Evolutionary conservation across 2,888 invertebrate species (phyloP).

Genomic region (Laothoe populi): DNA sequence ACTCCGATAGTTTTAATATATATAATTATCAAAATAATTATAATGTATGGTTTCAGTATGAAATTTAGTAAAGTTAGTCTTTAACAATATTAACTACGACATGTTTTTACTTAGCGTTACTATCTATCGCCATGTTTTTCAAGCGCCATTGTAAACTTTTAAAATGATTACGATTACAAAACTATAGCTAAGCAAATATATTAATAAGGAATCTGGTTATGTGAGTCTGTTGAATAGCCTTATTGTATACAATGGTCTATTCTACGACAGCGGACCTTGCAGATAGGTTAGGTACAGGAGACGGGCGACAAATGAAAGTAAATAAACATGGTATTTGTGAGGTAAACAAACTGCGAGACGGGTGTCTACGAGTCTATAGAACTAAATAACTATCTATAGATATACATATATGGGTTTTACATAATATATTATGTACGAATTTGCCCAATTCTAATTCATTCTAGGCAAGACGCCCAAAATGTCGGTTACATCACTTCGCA

Average conservation of each 20-base stretch:
- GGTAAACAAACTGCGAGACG: conserved; percentile 75
- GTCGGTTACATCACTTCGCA: conserved; percentile 2
- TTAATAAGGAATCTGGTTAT: conserved; percentile 11
- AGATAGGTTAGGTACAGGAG: conserved; percentile 54
- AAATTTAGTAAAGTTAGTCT: no score
- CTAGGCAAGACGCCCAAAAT: conserved; percentile 45
- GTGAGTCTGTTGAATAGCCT: conserved; percentile 17
- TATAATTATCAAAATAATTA: no score
- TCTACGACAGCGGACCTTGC: conserved; percentile 38
- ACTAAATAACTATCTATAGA: conserved; percentile 9
- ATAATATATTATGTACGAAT: conserved; percentile 38
- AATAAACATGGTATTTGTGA: conserved; percentile 75
- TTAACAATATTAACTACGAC: no score
- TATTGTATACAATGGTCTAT: conserved; percentile 37
- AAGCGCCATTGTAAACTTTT: no score
- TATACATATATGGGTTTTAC: conserved; percentile 33
- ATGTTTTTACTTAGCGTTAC: no score
- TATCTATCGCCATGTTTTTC: no score
- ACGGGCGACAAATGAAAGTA: conserved; percentile 69
- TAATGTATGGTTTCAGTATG: no score
- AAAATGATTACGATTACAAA: no score
- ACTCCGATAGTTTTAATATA: no score
- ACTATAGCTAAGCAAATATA: not conserved
- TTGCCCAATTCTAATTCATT: conserved; percentile 53
- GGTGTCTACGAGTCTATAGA: conserved; percentile 53